Conservation (phyloP, 2,888 invertebrate species). For the Napeogenes sylphis region DNA sequence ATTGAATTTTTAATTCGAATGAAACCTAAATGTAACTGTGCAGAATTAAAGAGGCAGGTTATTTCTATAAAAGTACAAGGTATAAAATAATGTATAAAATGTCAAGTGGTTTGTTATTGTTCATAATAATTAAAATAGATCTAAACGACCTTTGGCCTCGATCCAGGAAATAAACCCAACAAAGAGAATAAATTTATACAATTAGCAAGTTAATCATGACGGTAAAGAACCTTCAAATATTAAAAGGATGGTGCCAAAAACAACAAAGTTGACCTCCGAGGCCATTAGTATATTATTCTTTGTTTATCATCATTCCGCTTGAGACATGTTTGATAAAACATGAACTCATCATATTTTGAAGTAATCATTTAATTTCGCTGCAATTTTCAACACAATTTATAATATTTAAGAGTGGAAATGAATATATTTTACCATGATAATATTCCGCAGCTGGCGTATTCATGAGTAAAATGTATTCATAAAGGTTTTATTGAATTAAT, state of each 20-base stretch:
- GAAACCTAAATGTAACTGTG: too few relatives aligned
- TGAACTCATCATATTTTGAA: constrained; percentile 20
- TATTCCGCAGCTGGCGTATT: constrained; percentile 39
- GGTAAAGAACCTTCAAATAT: constrained; percentile 27
- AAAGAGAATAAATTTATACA: constrained; percentile 27
- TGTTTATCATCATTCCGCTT: constrained; percentile 20
- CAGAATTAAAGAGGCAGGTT: too few relatives aligned
- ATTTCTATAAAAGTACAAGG: too few relatives aligned
- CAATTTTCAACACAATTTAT: too few relatives aligned
- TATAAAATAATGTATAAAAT: too few relatives aligned
- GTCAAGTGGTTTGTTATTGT: too few relatives aligned
- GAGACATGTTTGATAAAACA: constrained; percentile 16
- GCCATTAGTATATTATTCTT: constrained; percentile 18
- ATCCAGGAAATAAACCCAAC: constrained; percentile 26
- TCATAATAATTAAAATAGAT: constrained; percentile 4
- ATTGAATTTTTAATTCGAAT: too few relatives aligned
- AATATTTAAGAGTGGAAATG: too few relatives aligned
- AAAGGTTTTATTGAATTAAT: constrained; percentile 61
- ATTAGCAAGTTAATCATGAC: constrained; percentile 26
- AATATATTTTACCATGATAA: constrained; percentile 7
- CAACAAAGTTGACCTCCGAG: constrained; percentile 25
- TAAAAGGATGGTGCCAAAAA: constrained; percentile 29
- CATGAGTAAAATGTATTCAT: constrained; percentile 34
- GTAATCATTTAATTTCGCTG: too few relatives aligned
- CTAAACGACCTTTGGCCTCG: constrained; percentile 27